phyloP scores from a whole-genome alignment of 2,888 invertebrate species.

The Serripes groenlandicus region DNA sequence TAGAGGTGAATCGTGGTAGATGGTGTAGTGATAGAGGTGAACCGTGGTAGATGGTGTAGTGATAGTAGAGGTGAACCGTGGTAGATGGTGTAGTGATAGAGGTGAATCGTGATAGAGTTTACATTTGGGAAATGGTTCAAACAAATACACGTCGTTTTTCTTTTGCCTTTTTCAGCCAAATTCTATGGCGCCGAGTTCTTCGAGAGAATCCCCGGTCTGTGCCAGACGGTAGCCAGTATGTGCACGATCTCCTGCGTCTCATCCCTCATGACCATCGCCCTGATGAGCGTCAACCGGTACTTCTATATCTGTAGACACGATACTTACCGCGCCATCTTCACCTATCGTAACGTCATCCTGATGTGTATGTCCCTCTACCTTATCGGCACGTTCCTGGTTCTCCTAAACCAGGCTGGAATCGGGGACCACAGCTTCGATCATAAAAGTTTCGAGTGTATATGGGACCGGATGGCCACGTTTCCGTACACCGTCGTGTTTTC shows the following conservation, averaged over 20 bases:
- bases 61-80: too few species aligned
- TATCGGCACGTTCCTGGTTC: constrained; percentile 68
- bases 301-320: constrained; percentile 73
- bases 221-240: constrained; percentile 71
- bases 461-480: constrained; percentile 75
- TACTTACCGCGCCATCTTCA: constrained; percentile 69
- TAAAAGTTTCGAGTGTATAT: constrained; percentile 77
- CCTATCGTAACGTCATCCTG: constrained; percentile 59
- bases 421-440: constrained; percentile 75
- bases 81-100: too few species aligned
- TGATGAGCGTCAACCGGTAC: constrained; percentile 78
- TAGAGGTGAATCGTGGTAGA: too few species aligned
- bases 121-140: too few species aligned
- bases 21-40: too few species aligned
- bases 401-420: constrained; percentile 71
- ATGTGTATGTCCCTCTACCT: constrained; percentile 70
- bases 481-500: constrained; percentile 77
- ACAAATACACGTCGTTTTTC: not conserved
- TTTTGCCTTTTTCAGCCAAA: constrained; percentile 72
- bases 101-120: too few species aligned
- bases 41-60: too few species aligned
- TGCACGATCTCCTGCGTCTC: constrained; percentile 77
- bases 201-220: constrained; percentile 70
- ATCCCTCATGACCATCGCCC: constrained; percentile 76
- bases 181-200: constrained; percentile 74